A percentile compares a stretch with the other conserved stretches of the same genome.
Conservation (phyloP, 1,140 invertebrate genomes). For the Nephila pilipes region DNA sequence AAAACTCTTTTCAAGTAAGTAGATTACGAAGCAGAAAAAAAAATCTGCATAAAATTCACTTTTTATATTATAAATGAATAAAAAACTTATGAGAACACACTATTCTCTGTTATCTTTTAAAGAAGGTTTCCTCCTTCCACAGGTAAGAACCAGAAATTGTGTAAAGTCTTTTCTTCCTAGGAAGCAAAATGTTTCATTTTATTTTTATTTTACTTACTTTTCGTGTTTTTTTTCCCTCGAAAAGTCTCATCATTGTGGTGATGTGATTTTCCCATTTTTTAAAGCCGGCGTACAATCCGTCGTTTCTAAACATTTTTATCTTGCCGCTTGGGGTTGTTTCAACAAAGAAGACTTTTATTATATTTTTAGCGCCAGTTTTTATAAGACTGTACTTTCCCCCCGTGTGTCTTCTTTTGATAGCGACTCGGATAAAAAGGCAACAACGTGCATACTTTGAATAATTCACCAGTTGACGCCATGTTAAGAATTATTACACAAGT, state of each 20-base stretch:
- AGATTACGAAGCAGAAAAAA: too few species aligned
- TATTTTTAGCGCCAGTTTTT: neutral
- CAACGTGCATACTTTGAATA: neutral
- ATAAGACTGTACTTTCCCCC: neutral
- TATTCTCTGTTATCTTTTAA: neutral
- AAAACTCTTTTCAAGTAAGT: too few species aligned
- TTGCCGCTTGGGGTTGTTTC: constrained; percentile 4
- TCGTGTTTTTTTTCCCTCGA: neutral
- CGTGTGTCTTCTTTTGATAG: neutral
- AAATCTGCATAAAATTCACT: too few species aligned
- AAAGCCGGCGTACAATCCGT: neutral
- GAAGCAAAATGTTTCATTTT: constrained; percentile 2
- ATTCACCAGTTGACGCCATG: neutral
- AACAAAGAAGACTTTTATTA: constrained; percentile 1
- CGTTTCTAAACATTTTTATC: neutral
- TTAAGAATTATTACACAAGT: neutral
- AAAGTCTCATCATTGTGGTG: constrained; percentile 30
- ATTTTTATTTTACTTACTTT: neutral
- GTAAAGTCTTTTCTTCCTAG: neutral
- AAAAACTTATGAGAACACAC: neutral
- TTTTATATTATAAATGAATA: neutral
- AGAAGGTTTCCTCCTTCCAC: neutral
- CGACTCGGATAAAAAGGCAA: neutral
- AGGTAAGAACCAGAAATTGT: constrained; percentile 5
- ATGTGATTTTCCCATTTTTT: neutral